Evolutionary conservation across 1,140 invertebrate species (phyloP), one percentile per base, ranked within the genome.

Genomic region (Pseudomyrmex sp.): DNA sequence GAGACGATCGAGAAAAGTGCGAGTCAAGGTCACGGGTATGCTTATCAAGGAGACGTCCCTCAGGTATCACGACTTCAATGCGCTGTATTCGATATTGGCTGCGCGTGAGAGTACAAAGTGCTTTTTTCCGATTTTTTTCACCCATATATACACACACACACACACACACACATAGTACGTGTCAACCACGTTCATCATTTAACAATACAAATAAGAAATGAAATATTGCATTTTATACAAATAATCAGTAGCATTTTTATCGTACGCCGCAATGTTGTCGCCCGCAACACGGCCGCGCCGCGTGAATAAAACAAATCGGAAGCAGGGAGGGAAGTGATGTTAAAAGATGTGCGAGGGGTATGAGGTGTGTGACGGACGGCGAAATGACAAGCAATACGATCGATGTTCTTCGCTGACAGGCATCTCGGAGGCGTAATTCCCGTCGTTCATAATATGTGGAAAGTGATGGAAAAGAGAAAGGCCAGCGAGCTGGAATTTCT

Each of bases 31-130:
- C 77, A 75, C 83, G 88, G 86, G 88, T 77, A 94, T 94, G 93
- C 92, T 94, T 61, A 93, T 93, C 89, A 94, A 94, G 89, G 93
- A 93, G 84, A 93, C 92, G 35, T 94, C 93, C 44, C 90, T 94
- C 84, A 94, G 93, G 93, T 94, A 93, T 56, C 23, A 18, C 50
- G 65, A 84, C 84, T 74, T 70, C 61, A n/a, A 56, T 26, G 48
- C 48, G 59, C 3, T 72, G 61, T 13, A 13, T 10, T 50, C 63
- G 23, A 80, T 72, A 35, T 68, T 62, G 18, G 1, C 54, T 20
- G 26, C 48, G 52, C 46, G 12, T n/a, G 44, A 44, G 8, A 7
- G 8, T 52, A 15, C 5, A 35, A 2, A 76, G 35, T 35, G n/a
- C n/a, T 18, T 54, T 44, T n/a, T 48, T 56, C 18, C 23, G 3